phyloP scores from a whole-genome alignment of 2,888 invertebrate species.

The Labia minor region DNA sequence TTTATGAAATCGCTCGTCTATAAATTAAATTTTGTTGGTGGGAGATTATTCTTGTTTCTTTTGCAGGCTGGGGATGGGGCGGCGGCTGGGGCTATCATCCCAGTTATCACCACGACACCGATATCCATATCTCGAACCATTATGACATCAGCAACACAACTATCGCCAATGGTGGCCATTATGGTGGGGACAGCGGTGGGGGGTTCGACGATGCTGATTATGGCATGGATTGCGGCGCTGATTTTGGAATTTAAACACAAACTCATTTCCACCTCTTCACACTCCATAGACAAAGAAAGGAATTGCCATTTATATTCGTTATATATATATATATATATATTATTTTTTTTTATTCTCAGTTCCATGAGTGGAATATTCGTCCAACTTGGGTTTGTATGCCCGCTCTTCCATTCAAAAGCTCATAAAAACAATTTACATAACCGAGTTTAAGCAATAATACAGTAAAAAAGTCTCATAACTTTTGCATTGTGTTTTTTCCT shows the following conservation, averaged over 20 bases:
- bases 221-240: slow-evolving; percentile 27
- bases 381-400: neutral
- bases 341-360: no score
- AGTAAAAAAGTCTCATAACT: no score
- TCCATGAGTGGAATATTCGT: neutral
- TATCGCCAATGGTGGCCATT: slow-evolving; percentile 45
- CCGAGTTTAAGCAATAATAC: no score
- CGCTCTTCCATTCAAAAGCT: neutral
- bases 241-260: slow-evolving; percentile 27
- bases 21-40: no score
- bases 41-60: neutral
- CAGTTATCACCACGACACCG: slow-evolving; percentile 24
- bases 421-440: neutral
- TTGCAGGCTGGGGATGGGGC: slow-evolving; percentile 23
- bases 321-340: no score
- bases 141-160: slow-evolving; percentile 26
- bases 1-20: no score
- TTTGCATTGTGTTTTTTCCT: no score
- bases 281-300: neutral
- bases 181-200: slow-evolving; percentile 60
- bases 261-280: neutral
- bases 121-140: slow-evolving; percentile 25
- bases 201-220: slow-evolving; percentile 26
- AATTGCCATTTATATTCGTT: neutral
- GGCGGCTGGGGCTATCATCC: slow-evolving; percentile 24